phyloP scores from a whole-genome alignment of 2,797 vertebrate genomes.

The Synaphobranchus kaupii region DNA sequence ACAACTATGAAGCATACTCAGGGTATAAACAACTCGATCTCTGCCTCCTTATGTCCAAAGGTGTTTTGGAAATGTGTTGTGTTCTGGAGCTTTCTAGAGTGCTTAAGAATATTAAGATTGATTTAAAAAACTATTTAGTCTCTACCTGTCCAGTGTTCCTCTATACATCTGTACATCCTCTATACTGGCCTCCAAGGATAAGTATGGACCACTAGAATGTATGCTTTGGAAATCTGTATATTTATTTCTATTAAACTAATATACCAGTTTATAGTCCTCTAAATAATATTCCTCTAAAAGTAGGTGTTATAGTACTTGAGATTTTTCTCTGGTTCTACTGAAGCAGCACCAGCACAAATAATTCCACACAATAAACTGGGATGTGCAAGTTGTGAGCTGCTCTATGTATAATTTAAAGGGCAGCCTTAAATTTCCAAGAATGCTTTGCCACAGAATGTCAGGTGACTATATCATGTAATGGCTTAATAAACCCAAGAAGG shows the following conservation, averaged over 20 bases:
- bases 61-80: neutral
- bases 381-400: neutral
- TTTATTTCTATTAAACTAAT: neutral
- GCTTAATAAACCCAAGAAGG: neutral
- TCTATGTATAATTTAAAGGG: neutral
- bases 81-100: neutral
- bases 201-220: neutral
- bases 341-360: neutral
- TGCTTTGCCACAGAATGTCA: neutral
- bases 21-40: neutral
- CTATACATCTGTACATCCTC: neutral
- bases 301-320: neutral
- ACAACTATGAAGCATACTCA: neutral
- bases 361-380: neutral
- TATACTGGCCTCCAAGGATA: neutral
- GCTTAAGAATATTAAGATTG: neutral
- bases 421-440: neutral
- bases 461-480: neutral
- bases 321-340: neutral
- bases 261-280: neutral
- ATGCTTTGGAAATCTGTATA: neutral
- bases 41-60: neutral
- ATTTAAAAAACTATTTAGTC: neutral
- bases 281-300: neutral
- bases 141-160: neutral